These are phyloP conservation scores for Glaucomys volans DNA, from an alignment of 2,113 vertebrate species.

Conservation along the genomic window DNA sequence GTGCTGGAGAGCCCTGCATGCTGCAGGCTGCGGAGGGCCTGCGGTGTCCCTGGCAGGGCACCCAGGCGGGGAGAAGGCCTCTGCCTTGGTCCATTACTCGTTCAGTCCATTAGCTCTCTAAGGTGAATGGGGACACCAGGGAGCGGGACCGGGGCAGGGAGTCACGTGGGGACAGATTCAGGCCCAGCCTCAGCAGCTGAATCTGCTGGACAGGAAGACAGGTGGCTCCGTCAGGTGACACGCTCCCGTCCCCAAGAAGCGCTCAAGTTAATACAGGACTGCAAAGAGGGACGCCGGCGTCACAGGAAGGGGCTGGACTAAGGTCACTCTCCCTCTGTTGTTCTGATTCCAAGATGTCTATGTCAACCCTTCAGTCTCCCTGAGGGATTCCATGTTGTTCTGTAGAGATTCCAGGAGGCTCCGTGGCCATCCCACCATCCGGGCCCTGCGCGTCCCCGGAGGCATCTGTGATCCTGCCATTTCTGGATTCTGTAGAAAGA, in stretches of 20 bases:
- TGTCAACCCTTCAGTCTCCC: not conserved
- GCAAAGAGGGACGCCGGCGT: not conserved
- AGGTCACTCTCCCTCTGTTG: not conserved
- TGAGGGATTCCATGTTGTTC: not conserved
- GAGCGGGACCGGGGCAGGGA: not conserved
- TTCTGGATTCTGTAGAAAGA: not conserved
- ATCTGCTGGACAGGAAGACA: not conserved
- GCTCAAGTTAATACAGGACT: not conserved
- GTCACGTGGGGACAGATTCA: not conserved
- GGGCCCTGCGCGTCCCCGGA: not conserved
- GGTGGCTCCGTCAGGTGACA: not conserved
- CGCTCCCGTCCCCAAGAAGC: not conserved
- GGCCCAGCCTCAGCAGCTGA: not conserved
- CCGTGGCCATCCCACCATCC: not conserved
- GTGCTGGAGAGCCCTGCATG: not conserved
- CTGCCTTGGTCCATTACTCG: not conserved
- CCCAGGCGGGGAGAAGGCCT: not conserved
- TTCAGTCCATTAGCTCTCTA: not conserved
- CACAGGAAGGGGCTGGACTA: not conserved
- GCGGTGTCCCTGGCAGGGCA: not conserved
- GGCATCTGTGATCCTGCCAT: slow-evolving; percentile 14
- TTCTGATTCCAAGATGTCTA: not conserved
- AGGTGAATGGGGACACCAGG: not conserved
- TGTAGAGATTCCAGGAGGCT: not conserved
- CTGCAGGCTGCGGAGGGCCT: not conserved